phyloP scores from a whole-genome alignment of 2,888 invertebrate species.

The Polietes domitor region DNA sequence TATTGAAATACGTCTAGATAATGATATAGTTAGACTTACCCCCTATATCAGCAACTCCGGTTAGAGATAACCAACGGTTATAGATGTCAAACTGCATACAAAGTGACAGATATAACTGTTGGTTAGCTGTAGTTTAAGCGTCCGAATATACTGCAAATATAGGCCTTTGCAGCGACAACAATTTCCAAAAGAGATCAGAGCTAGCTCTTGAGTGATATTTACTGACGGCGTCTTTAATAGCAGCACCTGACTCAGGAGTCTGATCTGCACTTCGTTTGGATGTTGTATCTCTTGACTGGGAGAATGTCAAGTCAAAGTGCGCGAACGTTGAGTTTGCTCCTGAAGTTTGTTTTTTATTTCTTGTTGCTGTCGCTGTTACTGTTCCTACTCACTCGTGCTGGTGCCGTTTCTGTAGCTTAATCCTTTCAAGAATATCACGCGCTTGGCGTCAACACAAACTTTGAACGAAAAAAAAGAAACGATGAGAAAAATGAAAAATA shows the following conservation, averaged over 20 bases:
- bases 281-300: background rate
- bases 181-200: too few relatives aligned
- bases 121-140: too few relatives aligned
- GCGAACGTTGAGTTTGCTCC: conserved; percentile 26
- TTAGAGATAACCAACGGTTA: too few relatives aligned
- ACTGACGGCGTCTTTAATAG: background rate
- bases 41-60: too few relatives aligned
- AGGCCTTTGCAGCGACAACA: too few relatives aligned
- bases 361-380: conserved; percentile 35
- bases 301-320: conserved; percentile 58
- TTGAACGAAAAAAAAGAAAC: conserved; percentile 36
- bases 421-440: conserved; percentile 64
- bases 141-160: too few relatives aligned
- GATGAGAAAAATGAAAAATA: conserved; percentile 49
- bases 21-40: too few relatives aligned
- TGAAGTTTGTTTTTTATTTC: background rate
- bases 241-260: background rate
- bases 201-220: too few relatives aligned
- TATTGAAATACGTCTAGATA: too few relatives aligned
- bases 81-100: too few relatives aligned
- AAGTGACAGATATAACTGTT: too few relatives aligned
- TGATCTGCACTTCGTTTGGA: background rate
- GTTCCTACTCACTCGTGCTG: conserved; percentile 32
- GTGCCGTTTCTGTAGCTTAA: conserved; percentile 57
- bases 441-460: conserved; percentile 62